phyloP scores from a whole-genome alignment of 2,113 vertebrate genomes.

The Sorex fumeus region DNA sequence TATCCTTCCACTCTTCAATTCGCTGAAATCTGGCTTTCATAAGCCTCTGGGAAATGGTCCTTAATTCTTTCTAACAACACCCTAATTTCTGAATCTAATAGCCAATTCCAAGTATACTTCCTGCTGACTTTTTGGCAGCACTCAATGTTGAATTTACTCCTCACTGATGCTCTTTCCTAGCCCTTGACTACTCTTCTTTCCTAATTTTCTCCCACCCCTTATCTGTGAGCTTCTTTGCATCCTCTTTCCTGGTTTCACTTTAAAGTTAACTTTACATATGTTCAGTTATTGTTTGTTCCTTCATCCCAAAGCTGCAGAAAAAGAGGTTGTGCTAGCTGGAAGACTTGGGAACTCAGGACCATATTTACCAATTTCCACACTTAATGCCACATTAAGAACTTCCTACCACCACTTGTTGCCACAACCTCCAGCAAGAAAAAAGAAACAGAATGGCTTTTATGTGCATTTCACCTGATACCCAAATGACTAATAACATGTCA shows the following conservation, averaged over 20 bases:
- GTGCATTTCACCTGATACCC: slow-evolving; percentile 42
- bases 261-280: not conserved
- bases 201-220: not conserved
- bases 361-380: slow-evolving; percentile 3
- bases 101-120: slow-evolving; percentile 5
- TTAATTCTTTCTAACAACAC: slow-evolving; percentile 35
- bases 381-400: slow-evolving; percentile 30
- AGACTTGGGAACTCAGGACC: not conserved
- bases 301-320: slow-evolving; percentile 9
- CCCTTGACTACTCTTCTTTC: slow-evolving; percentile 30
- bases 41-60: slow-evolving; percentile 20
- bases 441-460: slow-evolving; percentile 11
- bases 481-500: slow-evolving; percentile 47
- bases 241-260: not conserved
- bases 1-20: not conserved
- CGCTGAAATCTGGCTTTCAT: slow-evolving; percentile 28
- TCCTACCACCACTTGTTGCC: not conserved
- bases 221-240: not conserved
- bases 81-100: slow-evolving; percentile 41
- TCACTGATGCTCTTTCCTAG: slow-evolving; percentile 30
- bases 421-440: not conserved
- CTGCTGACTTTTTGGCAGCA: not conserved
- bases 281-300: slow-evolving; percentile 1
- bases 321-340: not conserved
- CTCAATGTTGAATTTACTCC: not conserved